phyloP scores from a whole-genome alignment of 2,888 invertebrate species.

The Acanthopleura granulata region DNA sequence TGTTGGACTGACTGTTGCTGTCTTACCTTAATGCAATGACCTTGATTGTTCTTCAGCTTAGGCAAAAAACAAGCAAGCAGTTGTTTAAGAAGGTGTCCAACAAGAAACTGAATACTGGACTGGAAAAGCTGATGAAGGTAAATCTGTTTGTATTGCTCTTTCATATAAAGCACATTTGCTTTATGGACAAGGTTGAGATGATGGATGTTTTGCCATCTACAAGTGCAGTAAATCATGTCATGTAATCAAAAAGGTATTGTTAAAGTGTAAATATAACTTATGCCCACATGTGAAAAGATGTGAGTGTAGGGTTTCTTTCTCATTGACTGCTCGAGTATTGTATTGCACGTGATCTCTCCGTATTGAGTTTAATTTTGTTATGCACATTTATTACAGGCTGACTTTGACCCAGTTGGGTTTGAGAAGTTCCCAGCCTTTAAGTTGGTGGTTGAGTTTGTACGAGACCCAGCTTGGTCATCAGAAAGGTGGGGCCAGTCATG shows the following conservation, averaged over 20 bases:
- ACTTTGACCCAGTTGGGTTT: slow-evolving; percentile 33
- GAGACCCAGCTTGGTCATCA: slow-evolving; percentile 64
- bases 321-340: not conserved
- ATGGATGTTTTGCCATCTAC: no score
- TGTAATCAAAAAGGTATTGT: no score
- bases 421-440: slow-evolving; percentile 66
- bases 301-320: not conserved
- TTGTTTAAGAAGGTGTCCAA: slow-evolving; percentile 48
- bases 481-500: slow-evolving; percentile 42
- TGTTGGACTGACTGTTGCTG: no score
- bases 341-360: not conserved
- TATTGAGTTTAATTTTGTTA: not conserved
- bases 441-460: slow-evolving; percentile 66
- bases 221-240: no score
- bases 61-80: slow-evolving; percentile 45
- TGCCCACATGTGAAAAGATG: not conserved
- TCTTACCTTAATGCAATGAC: not conserved
- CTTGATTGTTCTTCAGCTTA: slow-evolving; percentile 37
- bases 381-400: slow-evolving; percentile 40
- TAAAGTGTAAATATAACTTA: no score
- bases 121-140: slow-evolving; percentile 31
- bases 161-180: not conserved
- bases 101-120: slow-evolving; percentile 36
- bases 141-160: no score
- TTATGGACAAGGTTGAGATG: no score